These are phyloP conservation scores for Semicossyphus pulcher DNA, from an alignment of 2,113 vertebrate genomes.

Conservation along the genomic window DNA sequence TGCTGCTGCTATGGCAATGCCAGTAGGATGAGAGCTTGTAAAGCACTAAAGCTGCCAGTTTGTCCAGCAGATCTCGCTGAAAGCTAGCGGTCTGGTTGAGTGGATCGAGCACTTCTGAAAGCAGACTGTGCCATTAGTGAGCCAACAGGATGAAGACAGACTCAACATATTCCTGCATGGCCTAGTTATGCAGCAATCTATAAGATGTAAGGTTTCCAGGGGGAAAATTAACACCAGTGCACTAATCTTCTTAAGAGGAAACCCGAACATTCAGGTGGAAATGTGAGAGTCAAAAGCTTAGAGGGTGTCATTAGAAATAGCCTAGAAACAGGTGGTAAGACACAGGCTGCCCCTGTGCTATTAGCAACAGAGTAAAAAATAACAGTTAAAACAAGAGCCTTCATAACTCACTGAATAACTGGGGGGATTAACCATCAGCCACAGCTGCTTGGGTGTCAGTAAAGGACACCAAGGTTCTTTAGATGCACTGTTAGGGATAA, in stretches of 20 bases:
- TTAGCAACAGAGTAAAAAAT: constrained; percentile 65
- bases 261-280: constrained; percentile 47
- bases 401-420: constrained; percentile 20
- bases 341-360: constrained; percentile 32
- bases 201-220: constrained; percentile 2
- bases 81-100: constrained; percentile 36
- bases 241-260: constrained; percentile 33
- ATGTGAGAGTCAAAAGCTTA: constrained; percentile 59
- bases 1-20: constrained; percentile 71
- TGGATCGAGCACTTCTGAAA: constrained; percentile 32
- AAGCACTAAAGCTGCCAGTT: constrained; percentile 27
- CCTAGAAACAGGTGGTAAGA: constrained; percentile 73
- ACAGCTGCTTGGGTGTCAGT: constrained; percentile 15
- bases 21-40: constrained; percentile 18
- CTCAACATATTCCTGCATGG: constrained; percentile 2
- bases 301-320: constrained; percentile 61
- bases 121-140: constrained; percentile 29
- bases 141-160: constrained; percentile 5
- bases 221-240: constrained; percentile 24
- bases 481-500: background rate
- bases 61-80: constrained; percentile 30
- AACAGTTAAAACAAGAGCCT: constrained; percentile 46
- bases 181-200: constrained; percentile 7
- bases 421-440: background rate
- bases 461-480: background rate